These are phyloP conservation scores for Sarcophaga subvicina DNA, from an alignment of 2,888 invertebrate species.

Conservation along the genomic window DNA sequence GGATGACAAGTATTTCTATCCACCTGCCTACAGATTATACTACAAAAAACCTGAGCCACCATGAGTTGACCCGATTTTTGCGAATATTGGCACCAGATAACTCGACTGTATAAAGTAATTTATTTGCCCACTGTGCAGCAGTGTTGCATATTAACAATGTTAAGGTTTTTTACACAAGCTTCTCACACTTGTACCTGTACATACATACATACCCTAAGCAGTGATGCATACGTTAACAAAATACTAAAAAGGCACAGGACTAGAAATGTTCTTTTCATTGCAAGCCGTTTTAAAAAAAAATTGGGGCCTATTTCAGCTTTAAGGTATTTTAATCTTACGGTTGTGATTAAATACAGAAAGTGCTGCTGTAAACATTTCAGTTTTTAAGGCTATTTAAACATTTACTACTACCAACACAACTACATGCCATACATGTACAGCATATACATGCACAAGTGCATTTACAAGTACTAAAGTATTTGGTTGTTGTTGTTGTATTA, in stretches of 20 bases:
- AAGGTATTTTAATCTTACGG: constrained; percentile 20
- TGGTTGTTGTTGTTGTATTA: neutral
- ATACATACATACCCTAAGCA: neutral
- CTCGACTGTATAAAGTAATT: neutral
- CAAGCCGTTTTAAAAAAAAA: neutral
- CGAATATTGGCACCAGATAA: neutral
- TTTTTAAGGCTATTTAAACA: constrained; percentile 13
- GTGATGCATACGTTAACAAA: constrained; percentile 10
- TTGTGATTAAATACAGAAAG: neutral
- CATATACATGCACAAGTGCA: neutral
- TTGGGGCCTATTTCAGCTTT: neutral
- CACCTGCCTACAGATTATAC: too few relatives aligned
- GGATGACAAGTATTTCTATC: too few relatives aligned
- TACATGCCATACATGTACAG: neutral
- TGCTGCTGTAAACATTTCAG: neutral
- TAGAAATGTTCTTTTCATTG: neutral
- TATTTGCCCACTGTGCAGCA: neutral
- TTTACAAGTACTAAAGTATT: neutral
- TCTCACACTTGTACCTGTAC: neutral
- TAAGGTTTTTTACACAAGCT: constrained; percentile 14
- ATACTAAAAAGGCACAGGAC: neutral
- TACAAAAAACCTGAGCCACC: too few relatives aligned
- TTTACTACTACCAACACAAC: neutral
- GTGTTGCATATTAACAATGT: constrained; percentile 8
- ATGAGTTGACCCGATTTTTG: neutral